Conservation (phyloP, 2,113 vertebrate genomes). For the Rissa tridactyla region DNA sequence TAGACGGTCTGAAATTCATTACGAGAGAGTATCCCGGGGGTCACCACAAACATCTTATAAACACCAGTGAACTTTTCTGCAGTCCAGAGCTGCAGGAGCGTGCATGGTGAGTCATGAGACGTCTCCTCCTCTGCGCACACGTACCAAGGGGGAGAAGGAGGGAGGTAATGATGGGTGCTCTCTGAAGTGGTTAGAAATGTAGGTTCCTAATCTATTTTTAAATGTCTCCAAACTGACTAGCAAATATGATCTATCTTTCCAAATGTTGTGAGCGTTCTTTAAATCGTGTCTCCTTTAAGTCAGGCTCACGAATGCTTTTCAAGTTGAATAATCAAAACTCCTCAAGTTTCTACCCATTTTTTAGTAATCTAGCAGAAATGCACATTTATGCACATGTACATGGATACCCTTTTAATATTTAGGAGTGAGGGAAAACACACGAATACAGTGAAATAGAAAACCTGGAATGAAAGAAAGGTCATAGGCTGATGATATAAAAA, state of each 20-base stretch:
- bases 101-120: conserved; percentile 9
- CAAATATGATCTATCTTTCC: neutral
- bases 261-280: neutral
- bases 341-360: neutral
- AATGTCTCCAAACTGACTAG: neutral
- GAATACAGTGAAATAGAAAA: neutral
- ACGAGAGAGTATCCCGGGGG: conserved; percentile 56
- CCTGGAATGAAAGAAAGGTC: neutral
- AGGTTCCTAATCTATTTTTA: neutral
- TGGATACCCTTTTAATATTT: neutral
- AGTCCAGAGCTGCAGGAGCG: conserved; percentile 34
- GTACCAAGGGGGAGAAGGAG: neutral
- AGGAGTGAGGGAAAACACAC: neutral
- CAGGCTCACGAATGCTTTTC: neutral
- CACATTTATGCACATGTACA: neutral
- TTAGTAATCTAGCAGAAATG: neutral
- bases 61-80: conserved; percentile 46
- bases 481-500: neutral
- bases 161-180: neutral
- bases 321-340: neutral
- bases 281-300: neutral
- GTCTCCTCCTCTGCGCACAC: neutral
- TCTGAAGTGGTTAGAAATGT: neutral
- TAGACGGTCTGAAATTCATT: conserved; percentile 77
- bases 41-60: conserved; percentile 62